Base-by-base conservation (phyloP, 2,888 invertebrate species). In the Odontocerum albicorne region DNA sequence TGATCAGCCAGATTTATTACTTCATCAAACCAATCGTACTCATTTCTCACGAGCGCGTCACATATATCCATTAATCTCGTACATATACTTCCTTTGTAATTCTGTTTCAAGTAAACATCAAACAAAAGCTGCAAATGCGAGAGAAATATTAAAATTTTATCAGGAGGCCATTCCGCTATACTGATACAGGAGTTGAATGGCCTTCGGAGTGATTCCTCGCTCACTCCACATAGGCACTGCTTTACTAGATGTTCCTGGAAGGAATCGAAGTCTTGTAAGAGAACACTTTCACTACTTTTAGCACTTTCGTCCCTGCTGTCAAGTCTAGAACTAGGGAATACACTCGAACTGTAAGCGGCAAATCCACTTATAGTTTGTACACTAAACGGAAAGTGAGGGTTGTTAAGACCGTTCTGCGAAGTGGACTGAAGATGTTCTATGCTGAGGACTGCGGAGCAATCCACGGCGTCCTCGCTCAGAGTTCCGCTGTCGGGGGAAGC, bases 41-140 rank as follows among this genome's bases (percentile, higher is more conserved):
- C 88, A 69, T 91, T 90, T 50, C 87, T 80, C 62, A 90, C 85
- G 45, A 92, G 78, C 50, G 87, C 85, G 66, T 90, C 88, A 70
- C 91, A 90, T 15, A 90, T 85, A 63, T 87, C 86, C 73, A 87
- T 87, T 42, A 93, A 83, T 64, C 86, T 82, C 33, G 88, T 84
- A 71, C 93, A 93, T 70, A 92, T 90, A 27, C 85, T 83, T 10
- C 92, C 92, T 60, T 87, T 86, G 45, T 84, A 82, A 64, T 90
- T 91, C 69, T 93, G 92, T 68, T 90, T 90, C 47, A 91, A 77
- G 67, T 92, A 91, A 44, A 92, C 83, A 69, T 92, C 91, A 66
- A 91, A 91, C 62, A 92, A 76, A 10, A 92, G 74, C 66, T 93
- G 92, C 65, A 92, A 80, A 62, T 89, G 90, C 56, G 92, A 92